phyloP scores from a whole-genome alignment of 2,113 vertebrate species.

The Polypterus senegalus region DNA sequence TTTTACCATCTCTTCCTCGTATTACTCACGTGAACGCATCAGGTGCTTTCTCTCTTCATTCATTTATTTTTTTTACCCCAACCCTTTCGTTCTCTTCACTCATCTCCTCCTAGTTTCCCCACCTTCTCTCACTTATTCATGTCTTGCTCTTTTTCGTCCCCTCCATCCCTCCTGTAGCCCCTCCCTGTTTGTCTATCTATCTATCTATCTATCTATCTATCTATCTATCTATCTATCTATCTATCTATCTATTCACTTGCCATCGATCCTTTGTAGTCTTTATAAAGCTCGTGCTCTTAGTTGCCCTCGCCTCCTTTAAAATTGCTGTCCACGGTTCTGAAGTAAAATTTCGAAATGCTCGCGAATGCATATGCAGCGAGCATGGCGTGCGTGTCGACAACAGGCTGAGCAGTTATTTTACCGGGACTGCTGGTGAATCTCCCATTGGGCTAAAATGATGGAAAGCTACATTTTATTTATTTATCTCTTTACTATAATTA shows the following conservation, averaged over 20 bases:
- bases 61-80: constrained; percentile 12
- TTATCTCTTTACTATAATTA: no score
- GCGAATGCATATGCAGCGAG: no score
- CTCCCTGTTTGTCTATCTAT: not conserved
- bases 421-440: no score
- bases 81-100: constrained; percentile 10
- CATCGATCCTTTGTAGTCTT: no score
- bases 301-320: no score
- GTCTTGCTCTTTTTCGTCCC: not conserved
- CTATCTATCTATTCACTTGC: not conserved
- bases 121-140: not conserved
- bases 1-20: constrained; percentile 38
- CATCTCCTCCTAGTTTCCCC: not conserved
- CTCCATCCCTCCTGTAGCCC: not conserved
- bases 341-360: no score
- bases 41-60: constrained; percentile 19
- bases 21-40: constrained; percentile 23
- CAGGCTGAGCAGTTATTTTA: no score
- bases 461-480: no score
- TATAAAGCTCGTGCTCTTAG: no score
- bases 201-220: not conserved
- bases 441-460: no score
- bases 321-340: no score
- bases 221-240: not conserved
- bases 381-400: no score